Evolutionary conservation across 1,140 invertebrate species (phyloP).

Genomic region (Tachypleus tridentatus): DNA sequence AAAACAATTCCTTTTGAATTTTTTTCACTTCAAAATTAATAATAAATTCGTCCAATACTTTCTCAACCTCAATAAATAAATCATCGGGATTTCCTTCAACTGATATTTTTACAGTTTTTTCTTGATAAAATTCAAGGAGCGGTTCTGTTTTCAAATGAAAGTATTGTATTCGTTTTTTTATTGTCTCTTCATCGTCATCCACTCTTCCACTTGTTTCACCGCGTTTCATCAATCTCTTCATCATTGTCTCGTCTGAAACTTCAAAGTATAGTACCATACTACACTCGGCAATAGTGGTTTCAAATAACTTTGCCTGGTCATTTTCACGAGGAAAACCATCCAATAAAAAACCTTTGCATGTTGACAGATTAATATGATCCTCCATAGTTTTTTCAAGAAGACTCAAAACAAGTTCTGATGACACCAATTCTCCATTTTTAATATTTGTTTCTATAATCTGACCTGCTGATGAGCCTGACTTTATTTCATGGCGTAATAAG

Average conservation of each 20-base stretch:
- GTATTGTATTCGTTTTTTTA: slow-evolving; percentile 81
- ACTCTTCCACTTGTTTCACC: slow-evolving; percentile 83
- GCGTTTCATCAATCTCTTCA: slow-evolving; percentile 65
- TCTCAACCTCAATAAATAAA: too few relatives aligned
- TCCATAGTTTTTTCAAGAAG: slow-evolving; percentile 75
- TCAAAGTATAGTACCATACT: slow-evolving; percentile 70
- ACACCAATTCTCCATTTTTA: slow-evolving; percentile 76
- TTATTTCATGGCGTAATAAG: slow-evolving; percentile 74
- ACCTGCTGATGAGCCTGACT: slow-evolving; percentile 69
- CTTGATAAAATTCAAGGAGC: slow-evolving; percentile 71
- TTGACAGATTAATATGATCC: slow-evolving; percentile 45
- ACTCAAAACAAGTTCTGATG: slow-evolving; percentile 64
- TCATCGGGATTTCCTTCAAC: too few relatives aligned
- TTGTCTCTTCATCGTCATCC: slow-evolving; percentile 96
- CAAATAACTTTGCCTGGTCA: slow-evolving; percentile 77
- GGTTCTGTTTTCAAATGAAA: slow-evolving; percentile 83
- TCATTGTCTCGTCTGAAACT: slow-evolving; percentile 71
- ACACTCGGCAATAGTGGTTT: slow-evolving; percentile 53
- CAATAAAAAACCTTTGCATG: slow-evolving; percentile 80
- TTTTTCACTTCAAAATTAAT: too few relatives aligned
- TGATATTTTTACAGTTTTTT: slow-evolving; percentile 58
- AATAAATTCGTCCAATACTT: too few relatives aligned
- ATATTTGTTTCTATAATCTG: slow-evolving; percentile 68
- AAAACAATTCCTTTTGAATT: too few relatives aligned
- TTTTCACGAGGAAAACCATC: slow-evolving; percentile 92